Base-by-base conservation (phyloP, 2,113 vertebrate species). In the Aspiorhynchus laticeps region DNA sequence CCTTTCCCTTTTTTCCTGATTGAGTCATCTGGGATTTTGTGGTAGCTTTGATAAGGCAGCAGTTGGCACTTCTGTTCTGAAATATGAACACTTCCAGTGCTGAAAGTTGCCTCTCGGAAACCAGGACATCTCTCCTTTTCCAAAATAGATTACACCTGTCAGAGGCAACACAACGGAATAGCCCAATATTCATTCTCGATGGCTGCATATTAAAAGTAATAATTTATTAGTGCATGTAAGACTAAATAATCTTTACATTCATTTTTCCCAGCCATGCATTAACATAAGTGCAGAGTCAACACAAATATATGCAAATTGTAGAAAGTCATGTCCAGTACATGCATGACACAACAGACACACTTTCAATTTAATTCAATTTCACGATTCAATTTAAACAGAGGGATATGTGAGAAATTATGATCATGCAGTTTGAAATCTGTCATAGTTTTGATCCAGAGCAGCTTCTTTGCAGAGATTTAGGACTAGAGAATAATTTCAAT, bases 1-100 rank as follows among this genome's bases (percentile, higher is more conserved):
- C 24, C 59, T 28, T 46, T 67, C 59, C 38, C 36, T 46, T 81
- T 48, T 86, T n/a, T 26, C 41, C 56, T 65, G 38, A 43, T 33
- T 61, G 51, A 85, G 84, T 85, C 36, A 65, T 59, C 48, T 61
- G 83, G 48, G 83, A 76, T 59, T 85, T 43, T 59, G 83, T 28
- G 69, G 31, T 7, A 14, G 51, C 83, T 38, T 73, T 81, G 38
- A 81, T 31, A 81, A 31, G 80, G 59, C n/a, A 65, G 38, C 41
- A 31, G 31, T 36, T 65, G 59, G n/a, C 15, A 9, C 48, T 79
- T 24, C 51, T 56, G 31, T 79, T 56, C 51, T 80, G 77, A 59
- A 65, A 41, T 65, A 38, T 80, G 79, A 63, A 43, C 36, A 61
- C 36, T 63, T 36, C 33, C 53, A n/a, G 2, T 80, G 56, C 56